A percentile compares a stretch with the other conserved stretches of the same genome.
These are phyloP conservation scores for Clarias platycephalus DNA, from an alignment of 2,797 vertebrate genomes.

Conservation along the genomic window DNA sequence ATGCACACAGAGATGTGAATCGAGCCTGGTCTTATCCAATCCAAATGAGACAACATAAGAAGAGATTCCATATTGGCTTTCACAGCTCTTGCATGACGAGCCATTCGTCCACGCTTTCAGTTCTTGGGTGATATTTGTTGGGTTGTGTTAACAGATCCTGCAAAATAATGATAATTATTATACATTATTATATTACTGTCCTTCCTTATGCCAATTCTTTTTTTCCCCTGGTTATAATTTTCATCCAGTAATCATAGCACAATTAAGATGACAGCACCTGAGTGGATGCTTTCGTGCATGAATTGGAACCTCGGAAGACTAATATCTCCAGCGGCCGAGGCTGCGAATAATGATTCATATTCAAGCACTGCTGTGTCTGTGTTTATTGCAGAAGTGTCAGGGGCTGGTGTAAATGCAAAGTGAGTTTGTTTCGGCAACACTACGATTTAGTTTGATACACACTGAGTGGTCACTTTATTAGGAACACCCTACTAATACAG, in stretches of 20 bases:
- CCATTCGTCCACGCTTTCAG: neutral
- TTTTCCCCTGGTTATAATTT: neutral
- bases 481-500: neutral
- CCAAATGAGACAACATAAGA: neutral
- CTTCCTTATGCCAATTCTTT: slow-evolving; percentile 15
- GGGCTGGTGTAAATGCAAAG: neutral
- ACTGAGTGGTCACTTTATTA: neutral
- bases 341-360: slow-evolving; percentile 12
- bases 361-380: slow-evolving; percentile 11
- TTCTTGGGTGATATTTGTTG: neutral
- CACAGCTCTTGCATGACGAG: neutral
- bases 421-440: neutral
- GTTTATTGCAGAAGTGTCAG: neutral
- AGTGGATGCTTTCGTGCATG: slow-evolving; percentile 25
- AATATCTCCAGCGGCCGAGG: neutral
- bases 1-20: neutral
- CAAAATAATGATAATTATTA: neutral
- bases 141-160: neutral
- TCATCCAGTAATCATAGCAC: slow-evolving; percentile 4
- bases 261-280: slow-evolving; percentile 25
- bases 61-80: neutral
- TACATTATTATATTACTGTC: neutral
- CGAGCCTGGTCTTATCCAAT: neutral
- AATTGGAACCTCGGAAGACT: slow-evolving; percentile 12
- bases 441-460: neutral